Percentiles rank a stretch among this genome's conserved stretches.
Evolutionary conservation across 2,797 vertebrate species (phyloP).

Genomic region (Valencia hispanica): DNA sequence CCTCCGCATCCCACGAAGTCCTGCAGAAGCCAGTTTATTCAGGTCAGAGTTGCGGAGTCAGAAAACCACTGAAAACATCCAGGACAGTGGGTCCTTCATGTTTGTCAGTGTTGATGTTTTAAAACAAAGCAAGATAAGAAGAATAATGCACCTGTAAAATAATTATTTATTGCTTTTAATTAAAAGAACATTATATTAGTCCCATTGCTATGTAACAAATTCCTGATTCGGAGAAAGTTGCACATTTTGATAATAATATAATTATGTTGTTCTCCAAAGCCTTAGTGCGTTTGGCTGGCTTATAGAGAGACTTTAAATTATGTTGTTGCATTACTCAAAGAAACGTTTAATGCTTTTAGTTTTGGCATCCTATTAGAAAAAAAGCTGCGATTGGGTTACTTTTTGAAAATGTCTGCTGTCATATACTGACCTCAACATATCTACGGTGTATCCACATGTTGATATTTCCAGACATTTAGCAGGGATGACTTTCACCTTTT

Average conservation of each 20-base stretch:
- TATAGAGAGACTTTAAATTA: background rate
- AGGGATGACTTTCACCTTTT: slow-evolving; percentile 57
- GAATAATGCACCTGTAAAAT: no score
- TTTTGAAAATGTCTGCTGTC: background rate
- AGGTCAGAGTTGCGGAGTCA: no score
- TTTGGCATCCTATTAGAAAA: background rate
- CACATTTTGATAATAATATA: background rate
- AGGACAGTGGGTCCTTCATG: no score
- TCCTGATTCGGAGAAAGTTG: background rate
- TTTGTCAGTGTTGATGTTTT: no score
- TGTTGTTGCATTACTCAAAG: background rate
- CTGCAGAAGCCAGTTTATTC: no score
- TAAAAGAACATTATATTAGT: no score
- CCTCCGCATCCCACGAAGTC: no score
- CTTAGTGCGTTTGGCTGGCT: background rate
- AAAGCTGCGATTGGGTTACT: background rate
- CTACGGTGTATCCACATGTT: slow-evolving; percentile 36
- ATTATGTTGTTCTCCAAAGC: background rate
- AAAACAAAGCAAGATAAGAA: no score
- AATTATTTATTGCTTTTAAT: no score
- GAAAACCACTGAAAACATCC: no score
- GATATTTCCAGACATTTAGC: slow-evolving; percentile 62
- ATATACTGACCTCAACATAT: background rate
- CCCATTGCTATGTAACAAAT: background rate
- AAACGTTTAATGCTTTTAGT: background rate